Evolutionary conservation across 2,888 invertebrate species (phyloP), one percentile per base, ranked within the genome.

Genomic region (Pyrgus malvae): DNA sequence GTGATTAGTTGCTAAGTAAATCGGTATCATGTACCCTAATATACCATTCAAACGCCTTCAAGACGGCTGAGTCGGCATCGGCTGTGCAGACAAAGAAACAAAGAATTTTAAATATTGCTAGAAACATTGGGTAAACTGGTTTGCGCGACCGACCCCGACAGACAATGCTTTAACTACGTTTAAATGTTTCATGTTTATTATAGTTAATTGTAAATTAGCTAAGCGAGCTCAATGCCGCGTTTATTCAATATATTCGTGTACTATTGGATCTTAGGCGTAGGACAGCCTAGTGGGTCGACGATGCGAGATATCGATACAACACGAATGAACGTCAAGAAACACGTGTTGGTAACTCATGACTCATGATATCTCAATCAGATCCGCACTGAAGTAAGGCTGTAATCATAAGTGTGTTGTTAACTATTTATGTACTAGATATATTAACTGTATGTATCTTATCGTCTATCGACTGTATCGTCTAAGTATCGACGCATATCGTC

Each of bases 141-240:
- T 64, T 61, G 68, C 70, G 70, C 78, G 66, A 70, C 75, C 76
- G 80, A 70, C 69, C 64, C 72, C 74, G 79, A 80, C 83, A 79
- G 64, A 78, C 68, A 87, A 89, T 87, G 89, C 89, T 89, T 89
- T 90, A 90, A 89, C 78, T 89, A 90, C 70, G 74, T 77, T 81
- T 86, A 81, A 89, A 87, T 83, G 81, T 86, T 88, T 78, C 84
- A 80, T 72, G 79, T 82, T 81, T 82, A 80, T 70, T 70, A 76
- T 74, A 80, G 74, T 74, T 73, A 78, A 78, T 75, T 80, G 78
- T 84, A 83, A 76, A 74, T 78, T 83, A 86, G 82, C 55, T 19
- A 38, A 63, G 69, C 69, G 78, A 69, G 70, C 67, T 64, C 63
- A 57, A 69, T 64, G 70, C 70, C 65, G 70, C 69, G 69, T 69